Conservation (phyloP, 2,888 invertebrate genomes). For the Volucella bombylans region DNA sequence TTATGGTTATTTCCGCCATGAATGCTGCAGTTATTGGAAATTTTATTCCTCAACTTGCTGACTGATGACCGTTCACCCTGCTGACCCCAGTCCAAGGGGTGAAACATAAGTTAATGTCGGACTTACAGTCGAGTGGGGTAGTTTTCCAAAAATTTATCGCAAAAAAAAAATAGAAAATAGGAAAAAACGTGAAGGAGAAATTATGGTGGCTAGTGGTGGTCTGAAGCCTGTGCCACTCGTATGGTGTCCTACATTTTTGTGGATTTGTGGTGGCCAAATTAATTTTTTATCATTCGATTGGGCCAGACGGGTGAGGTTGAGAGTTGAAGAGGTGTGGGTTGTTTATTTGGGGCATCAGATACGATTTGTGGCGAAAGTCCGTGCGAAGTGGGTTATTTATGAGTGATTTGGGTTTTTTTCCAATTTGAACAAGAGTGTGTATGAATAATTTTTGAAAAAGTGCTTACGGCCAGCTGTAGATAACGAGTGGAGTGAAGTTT, state of each 20-base stretch:
- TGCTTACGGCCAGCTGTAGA: no score
- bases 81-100: conserved; percentile 27
- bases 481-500: no score
- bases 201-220: conserved; percentile 21
- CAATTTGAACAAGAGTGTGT: no score
- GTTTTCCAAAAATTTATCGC: conserved; percentile 46
- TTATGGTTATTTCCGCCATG: conserved; percentile 51
- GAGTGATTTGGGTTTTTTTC: conserved; percentile 10
- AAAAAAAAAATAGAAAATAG: neutral
- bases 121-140: conserved; percentile 4
- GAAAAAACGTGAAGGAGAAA: conserved; percentile 10
- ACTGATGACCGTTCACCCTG: neutral
- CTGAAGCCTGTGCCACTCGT: neutral
- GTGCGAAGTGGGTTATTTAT: conserved; percentile 29
- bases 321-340: neutral
- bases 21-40: conserved; percentile 12
- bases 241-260: conserved; percentile 39
- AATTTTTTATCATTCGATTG: conserved; percentile 32
- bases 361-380: conserved; percentile 18
- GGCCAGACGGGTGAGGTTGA: no score
- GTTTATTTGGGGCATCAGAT: conserved; percentile 48
- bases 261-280: conserved; percentile 30
- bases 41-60: neutral
- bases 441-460: no score
- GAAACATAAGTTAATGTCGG: conserved; percentile 22